Evolutionary conservation across 2,113 vertebrate species (phyloP).

Genomic region (Amazona vittata): DNA sequence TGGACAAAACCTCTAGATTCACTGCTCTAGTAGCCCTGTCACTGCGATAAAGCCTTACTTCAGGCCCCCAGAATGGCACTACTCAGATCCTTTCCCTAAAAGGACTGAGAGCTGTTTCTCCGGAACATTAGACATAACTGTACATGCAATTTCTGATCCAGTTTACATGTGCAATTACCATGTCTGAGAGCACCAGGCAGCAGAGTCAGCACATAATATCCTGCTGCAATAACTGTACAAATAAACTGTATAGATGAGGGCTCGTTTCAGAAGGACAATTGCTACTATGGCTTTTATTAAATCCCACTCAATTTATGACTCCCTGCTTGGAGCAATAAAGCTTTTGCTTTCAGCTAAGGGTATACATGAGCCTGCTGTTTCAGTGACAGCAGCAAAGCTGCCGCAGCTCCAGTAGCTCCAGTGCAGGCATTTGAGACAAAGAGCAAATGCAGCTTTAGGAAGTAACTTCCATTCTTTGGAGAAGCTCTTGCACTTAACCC

Average conservation of each 20-base stretch:
- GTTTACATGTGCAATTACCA: not conserved
- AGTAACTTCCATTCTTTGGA: not conserved
- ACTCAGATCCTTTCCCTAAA: not conserved
- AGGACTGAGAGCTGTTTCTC: not conserved
- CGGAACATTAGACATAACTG: not conserved
- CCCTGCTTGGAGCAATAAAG: not conserved
- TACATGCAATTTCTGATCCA: not conserved
- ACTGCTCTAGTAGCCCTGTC: not conserved
- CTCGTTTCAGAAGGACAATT: not conserved
- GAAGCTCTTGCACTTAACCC: not conserved
- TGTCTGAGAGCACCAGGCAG: not conserved
- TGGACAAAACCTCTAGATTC: not conserved
- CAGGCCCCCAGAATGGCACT: not conserved
- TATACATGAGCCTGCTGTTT: not conserved
- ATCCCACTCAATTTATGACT: not conserved
- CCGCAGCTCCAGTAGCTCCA: not conserved
- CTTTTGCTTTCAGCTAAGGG: not conserved
- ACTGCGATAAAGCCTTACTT: not conserved
- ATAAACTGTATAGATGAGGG: not conserved
- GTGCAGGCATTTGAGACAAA: not conserved
- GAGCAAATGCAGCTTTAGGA: not conserved
- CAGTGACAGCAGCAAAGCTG: not conserved
- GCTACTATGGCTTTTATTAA: not conserved
- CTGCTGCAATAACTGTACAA: slow-evolving; percentile 5
- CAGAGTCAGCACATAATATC: not conserved